Conservation (phyloP, 2,888 invertebrate genomes). For the Drosophila borborema region DNA sequence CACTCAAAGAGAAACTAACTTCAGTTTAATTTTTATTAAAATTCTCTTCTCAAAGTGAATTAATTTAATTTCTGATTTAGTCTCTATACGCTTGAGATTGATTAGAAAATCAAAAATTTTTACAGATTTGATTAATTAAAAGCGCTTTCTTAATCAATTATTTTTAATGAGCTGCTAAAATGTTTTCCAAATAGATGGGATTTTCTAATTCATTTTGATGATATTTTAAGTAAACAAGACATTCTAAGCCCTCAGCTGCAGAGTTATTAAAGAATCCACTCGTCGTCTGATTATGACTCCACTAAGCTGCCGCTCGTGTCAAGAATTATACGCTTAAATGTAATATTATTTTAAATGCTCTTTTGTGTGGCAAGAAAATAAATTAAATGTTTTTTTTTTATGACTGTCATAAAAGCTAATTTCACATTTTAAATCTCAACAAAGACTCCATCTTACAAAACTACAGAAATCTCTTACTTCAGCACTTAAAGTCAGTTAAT, state of each 20-base stretch:
- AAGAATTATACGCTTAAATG: not conserved
- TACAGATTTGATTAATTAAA: too few species aligned
- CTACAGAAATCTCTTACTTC: not conserved
- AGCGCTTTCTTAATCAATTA: too few species aligned
- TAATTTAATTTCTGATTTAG: not conserved
- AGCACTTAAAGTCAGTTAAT: not conserved
- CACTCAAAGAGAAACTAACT: not conserved
- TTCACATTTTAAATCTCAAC: not conserved
- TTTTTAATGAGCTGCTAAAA: too few species aligned
- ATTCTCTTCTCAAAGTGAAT: not conserved
- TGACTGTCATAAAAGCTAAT: not conserved
- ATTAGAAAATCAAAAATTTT: too few species aligned
- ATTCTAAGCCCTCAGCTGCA: not conserved
- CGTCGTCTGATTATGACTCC: not conserved
- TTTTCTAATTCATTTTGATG: too few species aligned
- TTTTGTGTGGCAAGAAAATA: too few species aligned
- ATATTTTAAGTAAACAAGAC: too few species aligned
- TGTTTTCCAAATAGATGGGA: too few species aligned
- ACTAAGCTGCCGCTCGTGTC: not conserved
- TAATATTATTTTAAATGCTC: not conserved
- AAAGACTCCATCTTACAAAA: too few species aligned
- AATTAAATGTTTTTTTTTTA: not conserved
- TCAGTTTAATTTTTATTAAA: not conserved
- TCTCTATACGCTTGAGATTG: too few species aligned
- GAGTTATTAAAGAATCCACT: not conserved